Conservation (phyloP, 2,113 vertebrate genomes). For the Propithecus coquereli region DNA sequence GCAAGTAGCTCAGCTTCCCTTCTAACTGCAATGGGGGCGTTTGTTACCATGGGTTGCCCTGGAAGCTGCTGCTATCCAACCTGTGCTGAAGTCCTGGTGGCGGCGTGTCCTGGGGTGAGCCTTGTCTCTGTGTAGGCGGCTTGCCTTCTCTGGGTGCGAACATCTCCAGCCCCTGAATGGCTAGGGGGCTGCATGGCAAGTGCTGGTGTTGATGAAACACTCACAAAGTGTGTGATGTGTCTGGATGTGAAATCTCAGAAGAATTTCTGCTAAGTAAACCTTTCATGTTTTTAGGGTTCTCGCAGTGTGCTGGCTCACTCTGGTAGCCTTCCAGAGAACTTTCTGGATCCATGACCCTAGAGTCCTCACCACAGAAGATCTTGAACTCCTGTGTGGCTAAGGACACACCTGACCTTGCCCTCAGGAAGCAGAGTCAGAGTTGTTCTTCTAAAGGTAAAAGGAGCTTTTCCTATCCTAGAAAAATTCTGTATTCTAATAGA, state of each 20-base stretch:
- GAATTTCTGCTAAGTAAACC: neutral
- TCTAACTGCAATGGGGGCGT: neutral
- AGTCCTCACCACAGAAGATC: neutral
- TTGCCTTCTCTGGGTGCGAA: neutral
- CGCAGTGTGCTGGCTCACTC: neutral
- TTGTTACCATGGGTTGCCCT: neutral
- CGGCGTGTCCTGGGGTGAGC: neutral
- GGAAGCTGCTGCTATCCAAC: neutral
- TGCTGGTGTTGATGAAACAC: neutral
- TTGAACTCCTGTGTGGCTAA: neutral
- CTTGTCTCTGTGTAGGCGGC: neutral
- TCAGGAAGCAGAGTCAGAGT: neutral
- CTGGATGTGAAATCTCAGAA: neutral
- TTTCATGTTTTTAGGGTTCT: neutral
- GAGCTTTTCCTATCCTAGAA: constrained; percentile 37
- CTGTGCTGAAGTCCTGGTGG: neutral
- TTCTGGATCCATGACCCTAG: neutral
- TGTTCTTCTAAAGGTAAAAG: neutral
- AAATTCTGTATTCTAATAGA: neutral
- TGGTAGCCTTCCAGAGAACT: neutral
- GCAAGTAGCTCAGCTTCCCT: neutral
- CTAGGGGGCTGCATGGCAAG: neutral
- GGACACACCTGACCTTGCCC: neutral
- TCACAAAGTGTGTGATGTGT: neutral
- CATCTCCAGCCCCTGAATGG: neutral